Base-by-base conservation (phyloP, 92 coral and sea anemone genomes). In the Siderastrea radians region DNA sequence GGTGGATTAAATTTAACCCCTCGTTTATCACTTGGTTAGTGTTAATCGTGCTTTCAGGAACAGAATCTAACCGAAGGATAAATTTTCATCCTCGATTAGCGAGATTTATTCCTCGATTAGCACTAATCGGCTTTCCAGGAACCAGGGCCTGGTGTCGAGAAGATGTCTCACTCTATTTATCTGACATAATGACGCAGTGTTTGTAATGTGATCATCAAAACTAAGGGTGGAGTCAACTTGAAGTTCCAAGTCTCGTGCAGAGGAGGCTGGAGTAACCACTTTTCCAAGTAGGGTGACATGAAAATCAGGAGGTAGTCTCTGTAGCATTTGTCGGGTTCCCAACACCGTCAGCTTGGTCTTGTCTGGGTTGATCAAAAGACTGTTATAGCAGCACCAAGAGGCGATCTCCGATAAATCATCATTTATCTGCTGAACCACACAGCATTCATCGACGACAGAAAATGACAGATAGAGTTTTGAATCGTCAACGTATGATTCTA, bases 301-400 rank as follows among this genome's bases (percentile, higher is more conserved):
- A 17, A 15, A 16, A 44, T 63, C 68, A 63, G 68, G 2, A 2
- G 38, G 38, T 63, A 63, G 43, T 63, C 68, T 63, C 4, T 63
- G 43, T 63, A 63, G 83, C 89, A 85, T 60, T 58, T 85, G 82
- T 49, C 66, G 57, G 45, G 47, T 83, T 49, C 87, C 87, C 77
- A 83, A 10, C 59, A 83, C 87, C 69, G 72, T 43, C 65, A 49
- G 68, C 73, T 82, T 82, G 78, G 87, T 82, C 78, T 82, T 69
- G 52, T 65, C 53, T 5, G 88, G 89, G 68, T 85, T n/a, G n/a
- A n/a, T n/a, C n/a, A n/a, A n/a, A n/a, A n/a, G 71, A 68, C 83
- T 86, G 71, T 80, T 72, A 68, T 68, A 43, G 69, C 84, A 86
- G 51, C 90, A 86, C 90, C 90, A 86, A 14, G 73, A 38, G 6